phyloP scores from a whole-genome alignment of 2,888 invertebrate species.

The Volucella bombylans region DNA sequence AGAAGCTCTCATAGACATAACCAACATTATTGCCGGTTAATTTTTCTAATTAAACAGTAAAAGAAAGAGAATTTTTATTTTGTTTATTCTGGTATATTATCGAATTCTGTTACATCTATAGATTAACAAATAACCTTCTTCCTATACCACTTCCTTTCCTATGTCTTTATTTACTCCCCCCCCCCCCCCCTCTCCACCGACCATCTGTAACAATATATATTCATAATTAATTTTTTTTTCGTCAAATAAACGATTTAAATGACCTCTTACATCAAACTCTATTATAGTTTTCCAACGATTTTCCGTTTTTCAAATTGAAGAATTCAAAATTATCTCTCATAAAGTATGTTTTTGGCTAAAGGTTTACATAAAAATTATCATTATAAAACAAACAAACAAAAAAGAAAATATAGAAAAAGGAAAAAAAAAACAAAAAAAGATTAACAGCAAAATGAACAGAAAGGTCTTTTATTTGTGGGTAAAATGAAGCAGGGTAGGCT shows the following conservation, averaged over 20 bases:
- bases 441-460: constrained; percentile 51
- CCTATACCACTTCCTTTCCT: constrained; percentile 13
- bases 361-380: constrained; percentile 49
- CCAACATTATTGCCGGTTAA: constrained; percentile 46
- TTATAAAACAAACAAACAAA: constrained; percentile 27
- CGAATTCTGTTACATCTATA: constrained; percentile 47
- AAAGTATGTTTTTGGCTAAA: constrained; percentile 41
- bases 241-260: constrained; percentile 34
- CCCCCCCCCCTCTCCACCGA: constrained; percentile 38
- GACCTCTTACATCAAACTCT: not conserved
- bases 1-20: constrained; percentile 92
- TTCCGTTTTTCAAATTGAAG: constrained; percentile 24
- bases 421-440: constrained; percentile 27
- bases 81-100: constrained; percentile 64
- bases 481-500: not conserved
- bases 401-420: constrained; percentile 39
- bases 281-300: not conserved
- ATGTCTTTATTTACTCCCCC: not conserved
- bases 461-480: constrained; percentile 45
- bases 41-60: constrained; percentile 58
- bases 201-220: constrained; percentile 41
- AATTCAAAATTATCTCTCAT: constrained; percentile 5
- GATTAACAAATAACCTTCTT: constrained; percentile 41
- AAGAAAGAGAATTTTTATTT: constrained; percentile 40
- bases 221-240: constrained; percentile 28